These are phyloP conservation scores for Regulus satrapa DNA, from an alignment of 2,113 vertebrate genomes.

Conservation along the genomic window DNA sequence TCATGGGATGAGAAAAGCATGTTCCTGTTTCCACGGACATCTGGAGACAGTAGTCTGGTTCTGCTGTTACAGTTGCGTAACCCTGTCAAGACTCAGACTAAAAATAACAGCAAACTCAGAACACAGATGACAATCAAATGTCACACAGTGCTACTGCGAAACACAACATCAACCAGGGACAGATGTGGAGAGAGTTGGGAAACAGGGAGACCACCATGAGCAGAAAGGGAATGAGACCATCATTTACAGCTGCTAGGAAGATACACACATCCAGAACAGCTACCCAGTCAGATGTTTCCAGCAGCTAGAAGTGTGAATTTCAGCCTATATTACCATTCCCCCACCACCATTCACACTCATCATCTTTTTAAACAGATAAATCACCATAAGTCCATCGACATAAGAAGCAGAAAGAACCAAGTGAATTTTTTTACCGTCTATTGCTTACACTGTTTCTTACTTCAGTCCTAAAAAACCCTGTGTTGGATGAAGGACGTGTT, in stretches of 20 bases:
- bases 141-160: neutral
- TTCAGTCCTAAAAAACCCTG: neutral
- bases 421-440: neutral
- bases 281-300: neutral
- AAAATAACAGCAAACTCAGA: slow-evolving; percentile 50
- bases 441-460: neutral
- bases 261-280: neutral
- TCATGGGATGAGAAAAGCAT: neutral
- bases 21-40: neutral
- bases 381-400: neutral
- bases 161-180: neutral
- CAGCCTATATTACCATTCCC: neutral
- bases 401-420: neutral
- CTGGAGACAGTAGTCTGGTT: neutral
- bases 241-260: neutral
- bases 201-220: neutral
- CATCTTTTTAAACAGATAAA: neutral
- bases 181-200: neutral
- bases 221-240: neutral
- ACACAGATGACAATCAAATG: slow-evolving; percentile 45
- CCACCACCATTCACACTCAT: neutral
- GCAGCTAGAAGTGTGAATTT: neutral
- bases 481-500: neutral
- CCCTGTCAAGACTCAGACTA: slow-evolving; percentile 8
- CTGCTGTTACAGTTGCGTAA: slow-evolving; percentile 23